A percentile compares a stretch with the other conserved stretches of the same genome.
Evolutionary conservation across 2,113 vertebrate genomes (phyloP).

Genomic region (Loxodonta africana): DNA sequence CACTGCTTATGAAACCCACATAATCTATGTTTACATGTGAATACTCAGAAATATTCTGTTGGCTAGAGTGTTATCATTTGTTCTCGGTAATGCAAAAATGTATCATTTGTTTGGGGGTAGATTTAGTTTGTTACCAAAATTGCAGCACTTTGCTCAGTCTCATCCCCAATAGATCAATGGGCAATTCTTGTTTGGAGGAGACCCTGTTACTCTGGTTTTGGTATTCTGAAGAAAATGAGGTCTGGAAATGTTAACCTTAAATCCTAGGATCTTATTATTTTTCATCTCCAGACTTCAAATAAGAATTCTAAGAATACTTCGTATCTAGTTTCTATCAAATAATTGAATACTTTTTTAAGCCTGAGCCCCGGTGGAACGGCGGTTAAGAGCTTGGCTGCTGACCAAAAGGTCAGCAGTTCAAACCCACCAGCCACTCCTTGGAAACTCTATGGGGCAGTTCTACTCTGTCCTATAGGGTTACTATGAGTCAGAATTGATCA

Average conservation of each 20-base stretch:
- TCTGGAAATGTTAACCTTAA: background rate
- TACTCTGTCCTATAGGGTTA: too few species aligned
- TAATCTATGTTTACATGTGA: background rate
- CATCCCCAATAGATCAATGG: background rate
- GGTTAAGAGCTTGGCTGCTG: too few species aligned
- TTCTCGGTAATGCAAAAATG: background rate
- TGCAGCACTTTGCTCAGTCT: background rate
- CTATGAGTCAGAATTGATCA: too few species aligned
- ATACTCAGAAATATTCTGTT: background rate
- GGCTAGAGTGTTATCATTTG: background rate
- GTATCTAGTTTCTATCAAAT: background rate
- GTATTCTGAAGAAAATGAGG: slow-evolving; percentile 6
- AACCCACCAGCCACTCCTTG: too few species aligned
- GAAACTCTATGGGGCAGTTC: too few species aligned
- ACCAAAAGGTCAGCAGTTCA: too few species aligned
- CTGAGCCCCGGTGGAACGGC: too few species aligned
- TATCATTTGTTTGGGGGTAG: background rate
- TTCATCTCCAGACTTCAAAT: background rate
- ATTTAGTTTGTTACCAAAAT: background rate
- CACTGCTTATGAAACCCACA: background rate
- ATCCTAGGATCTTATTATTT: background rate
- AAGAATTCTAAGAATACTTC: background rate
- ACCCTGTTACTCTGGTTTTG: background rate
- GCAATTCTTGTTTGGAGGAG: background rate
- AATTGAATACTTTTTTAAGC: background rate